Conservation (phyloP, 2,888 invertebrate genomes). For the Peribatodes rhomboidaria region DNA sequence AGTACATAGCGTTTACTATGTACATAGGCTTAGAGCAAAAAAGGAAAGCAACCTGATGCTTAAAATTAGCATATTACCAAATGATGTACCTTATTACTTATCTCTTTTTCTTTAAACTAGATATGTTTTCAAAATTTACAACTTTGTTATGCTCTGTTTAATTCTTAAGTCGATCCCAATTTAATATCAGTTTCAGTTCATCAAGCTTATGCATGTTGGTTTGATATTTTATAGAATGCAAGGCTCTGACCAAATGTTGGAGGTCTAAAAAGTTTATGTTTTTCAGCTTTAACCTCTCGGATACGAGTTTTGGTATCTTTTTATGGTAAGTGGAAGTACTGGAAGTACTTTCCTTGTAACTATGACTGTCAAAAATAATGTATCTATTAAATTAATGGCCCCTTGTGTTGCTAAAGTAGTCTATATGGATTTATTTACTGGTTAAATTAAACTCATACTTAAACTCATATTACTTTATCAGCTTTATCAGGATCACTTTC, state of each 20-base stretch:
- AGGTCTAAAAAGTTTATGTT: constrained; percentile 82
- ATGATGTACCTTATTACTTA: no score
- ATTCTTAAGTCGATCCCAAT: not conserved
- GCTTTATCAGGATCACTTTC: not conserved
- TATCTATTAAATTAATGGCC: not conserved
- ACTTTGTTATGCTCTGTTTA: constrained; percentile 7
- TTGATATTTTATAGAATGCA: constrained; percentile 45
- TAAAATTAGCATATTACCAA: no score
- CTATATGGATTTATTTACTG: constrained; percentile 14
- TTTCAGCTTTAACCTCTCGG: constrained; percentile 84
- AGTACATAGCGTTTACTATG: no score
- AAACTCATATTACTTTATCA: no score
- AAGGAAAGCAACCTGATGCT: no score
- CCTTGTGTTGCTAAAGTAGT: not conserved
- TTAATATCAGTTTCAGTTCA: constrained; percentile 37
- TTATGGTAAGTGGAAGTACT: constrained; percentile 85
- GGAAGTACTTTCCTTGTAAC: constrained; percentile 75
- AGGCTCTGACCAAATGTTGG: constrained; percentile 57
- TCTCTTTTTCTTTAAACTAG: no score
- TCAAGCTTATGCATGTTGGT: constrained; percentile 54
- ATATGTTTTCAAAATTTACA: no score
- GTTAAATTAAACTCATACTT: constrained; percentile 3
- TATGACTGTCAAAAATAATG: constrained; percentile 62
- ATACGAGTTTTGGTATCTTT: constrained; percentile 82
- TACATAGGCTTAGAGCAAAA: no score